Percentiles rank a stretch among this genome's conserved stretches.
phyloP scores from a whole-genome alignment of 2,888 invertebrate genomes.

The Phymatocera aterrima region DNA sequence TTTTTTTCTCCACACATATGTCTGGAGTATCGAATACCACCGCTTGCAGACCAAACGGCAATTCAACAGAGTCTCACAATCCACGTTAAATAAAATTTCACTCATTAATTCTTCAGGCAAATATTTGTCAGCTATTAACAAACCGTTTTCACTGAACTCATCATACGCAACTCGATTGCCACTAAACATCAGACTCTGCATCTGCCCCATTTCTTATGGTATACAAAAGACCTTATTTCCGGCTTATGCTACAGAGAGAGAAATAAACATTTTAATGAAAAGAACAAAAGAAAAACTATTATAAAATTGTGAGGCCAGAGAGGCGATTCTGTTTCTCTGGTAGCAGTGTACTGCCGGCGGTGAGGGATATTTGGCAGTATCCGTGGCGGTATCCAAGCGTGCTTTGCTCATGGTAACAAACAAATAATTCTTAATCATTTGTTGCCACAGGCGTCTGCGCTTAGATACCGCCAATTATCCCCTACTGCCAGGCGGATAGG shows the following conservation, averaged over 20 bases:
- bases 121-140: slow-evolving; percentile 67
- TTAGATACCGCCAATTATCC: no score
- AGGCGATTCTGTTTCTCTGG: no score
- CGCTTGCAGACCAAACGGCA: slow-evolving; percentile 76
- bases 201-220: slow-evolving; percentile 51
- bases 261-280: not conserved
- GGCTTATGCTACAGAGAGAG: no score
- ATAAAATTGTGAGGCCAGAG: no score
- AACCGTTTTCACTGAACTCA: slow-evolving; percentile 68
- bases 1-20: slow-evolving; percentile 73
- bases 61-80: slow-evolving; percentile 71
- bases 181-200: slow-evolving; percentile 41
- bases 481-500: no score
- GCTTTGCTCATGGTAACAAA: no score
- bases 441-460: no score
- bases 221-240: not conserved
- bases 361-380: no score
- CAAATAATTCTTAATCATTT: no score
- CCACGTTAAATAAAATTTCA: slow-evolving; percentile 72
- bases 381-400: no score
- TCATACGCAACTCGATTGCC: slow-evolving; percentile 52
- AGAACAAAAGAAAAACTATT: not conserved
- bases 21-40: slow-evolving; percentile 75
- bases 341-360: no score
- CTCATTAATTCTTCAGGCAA: slow-evolving; percentile 76